These are phyloP conservation scores for Melanerpes formicivorus DNA, from an alignment of 2,113 vertebrate genomes.

Conservation along the genomic window DNA sequence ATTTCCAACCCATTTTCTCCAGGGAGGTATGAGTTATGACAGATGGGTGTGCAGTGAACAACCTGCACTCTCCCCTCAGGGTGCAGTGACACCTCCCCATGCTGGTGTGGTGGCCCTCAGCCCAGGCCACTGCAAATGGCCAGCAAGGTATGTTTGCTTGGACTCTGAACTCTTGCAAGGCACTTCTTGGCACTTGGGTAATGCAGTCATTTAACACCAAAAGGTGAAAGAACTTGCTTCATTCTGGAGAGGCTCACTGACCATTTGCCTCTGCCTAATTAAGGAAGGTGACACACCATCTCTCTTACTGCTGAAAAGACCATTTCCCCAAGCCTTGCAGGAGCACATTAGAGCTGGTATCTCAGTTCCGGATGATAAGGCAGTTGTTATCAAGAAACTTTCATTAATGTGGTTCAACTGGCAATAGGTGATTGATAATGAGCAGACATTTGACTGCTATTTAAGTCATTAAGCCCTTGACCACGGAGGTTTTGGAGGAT, in stretches of 20 bases:
- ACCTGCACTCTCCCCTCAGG: background rate
- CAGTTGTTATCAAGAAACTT: slow-evolving; percentile 29
- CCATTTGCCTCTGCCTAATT: background rate
- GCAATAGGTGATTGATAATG: slow-evolving; percentile 1
- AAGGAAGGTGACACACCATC: background rate
- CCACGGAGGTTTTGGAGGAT: background rate
- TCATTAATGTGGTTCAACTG: slow-evolving; percentile 32
- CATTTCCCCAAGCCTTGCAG: background rate
- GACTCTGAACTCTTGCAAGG: background rate
- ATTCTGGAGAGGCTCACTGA: background rate
- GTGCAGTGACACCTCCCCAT: background rate
- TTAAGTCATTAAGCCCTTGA: slow-evolving; percentile 24
- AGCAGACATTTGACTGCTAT: background rate
- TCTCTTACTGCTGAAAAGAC: background rate
- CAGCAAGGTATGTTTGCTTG: background rate
- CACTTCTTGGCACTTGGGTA: background rate
- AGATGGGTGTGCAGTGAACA: background rate
- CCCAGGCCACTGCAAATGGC: background rate
- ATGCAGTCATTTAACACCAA: background rate
- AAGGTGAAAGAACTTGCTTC: background rate
- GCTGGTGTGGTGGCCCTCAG: background rate
- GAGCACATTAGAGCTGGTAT: background rate
- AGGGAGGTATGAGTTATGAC: background rate
- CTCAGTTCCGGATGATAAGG: slow-evolving; percentile 41
- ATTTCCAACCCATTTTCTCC: background rate